Base-by-base conservation (phyloP, 2,113 vertebrate species). In the Halichoeres trimaculatus region DNA sequence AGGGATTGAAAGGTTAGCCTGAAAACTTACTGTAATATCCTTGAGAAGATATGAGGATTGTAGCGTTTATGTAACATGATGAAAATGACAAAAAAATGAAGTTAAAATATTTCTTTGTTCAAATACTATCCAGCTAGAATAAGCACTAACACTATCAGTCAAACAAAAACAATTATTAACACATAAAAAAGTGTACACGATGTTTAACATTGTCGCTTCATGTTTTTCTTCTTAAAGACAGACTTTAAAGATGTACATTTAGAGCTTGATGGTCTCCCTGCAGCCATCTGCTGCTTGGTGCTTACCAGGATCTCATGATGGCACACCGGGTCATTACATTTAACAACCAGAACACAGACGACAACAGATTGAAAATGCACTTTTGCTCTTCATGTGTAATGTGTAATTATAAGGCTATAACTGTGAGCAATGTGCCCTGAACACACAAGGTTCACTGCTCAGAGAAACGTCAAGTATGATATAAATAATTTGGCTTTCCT, bases 241-340 rank as follows among this genome's bases (percentile, higher is more conserved):
- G 19, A 70, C 45, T 65, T 57, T 74, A 35, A 69, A 65, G 52
- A 66, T 22, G 5, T 61, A 76, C 47, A 59, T 51, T 34, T 64
- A 83, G 51, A 74, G 60, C 62, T 35, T 67, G 70, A 85, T 80
- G 40, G 58, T 73, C 19, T 69, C 85, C 69, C 52, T 74, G 57
- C 61, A 76, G 76, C 85, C 88, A 89, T 83, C 85, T 90, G 88
- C 47, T 87, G 80, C 70, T 54, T 85, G 58, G 54, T 67, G 69
- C 63, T 43, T 45, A 77, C 59, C 75, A 80, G 58, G 59, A 74
- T 45, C 53, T 40, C 57, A 70, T 75, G 63, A 83, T 70, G 76
- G 56, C 70, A 67, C 58, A 56, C 55, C 54, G 70, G 77, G 81
- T 84, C 71, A 54, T 62, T 75, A 80, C 59, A 34, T 61, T 72